phyloP scores from a whole-genome alignment of 2,888 invertebrate species.

The Folsomia candida region DNA sequence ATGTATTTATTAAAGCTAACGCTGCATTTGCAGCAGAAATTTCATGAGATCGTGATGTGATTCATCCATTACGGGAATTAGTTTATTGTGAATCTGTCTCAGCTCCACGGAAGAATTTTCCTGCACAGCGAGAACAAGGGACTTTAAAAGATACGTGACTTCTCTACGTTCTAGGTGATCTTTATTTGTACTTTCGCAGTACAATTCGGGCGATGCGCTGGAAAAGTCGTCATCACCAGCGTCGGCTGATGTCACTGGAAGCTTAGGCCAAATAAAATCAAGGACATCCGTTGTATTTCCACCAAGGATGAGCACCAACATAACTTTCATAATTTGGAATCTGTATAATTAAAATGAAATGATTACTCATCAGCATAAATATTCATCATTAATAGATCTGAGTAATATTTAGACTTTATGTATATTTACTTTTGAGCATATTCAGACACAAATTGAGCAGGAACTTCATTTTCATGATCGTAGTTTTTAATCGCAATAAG shows the following conservation, averaged over 20 bases:
- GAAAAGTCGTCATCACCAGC: background rate
- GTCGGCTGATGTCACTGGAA: background rate
- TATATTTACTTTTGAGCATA: too few species aligned
- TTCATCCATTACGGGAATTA: conserved; percentile 36
- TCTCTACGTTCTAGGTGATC: conserved; percentile 17
- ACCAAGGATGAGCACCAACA: conserved; percentile 44
- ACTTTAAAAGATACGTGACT: conserved; percentile 42
- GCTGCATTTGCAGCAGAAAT: conserved; percentile 41
- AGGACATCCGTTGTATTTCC: conserved; percentile 43
- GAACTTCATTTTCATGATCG: background rate
- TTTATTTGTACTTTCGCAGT: background rate
- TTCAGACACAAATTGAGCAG: background rate
- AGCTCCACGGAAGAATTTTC: conserved; percentile 42
- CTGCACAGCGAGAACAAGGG: conserved; percentile 45
- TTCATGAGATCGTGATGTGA: conserved; percentile 41
- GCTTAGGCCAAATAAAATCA: conserved; percentile 44
- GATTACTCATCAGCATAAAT: too few species aligned
- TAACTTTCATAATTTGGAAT: conserved; percentile 43
- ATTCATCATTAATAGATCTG: too few species aligned
- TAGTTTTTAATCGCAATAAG: conserved; percentile 29
- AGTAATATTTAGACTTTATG: too few species aligned
- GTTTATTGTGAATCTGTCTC: conserved; percentile 31
- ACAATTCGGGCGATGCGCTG: background rate
- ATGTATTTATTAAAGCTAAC: conserved; percentile 3
- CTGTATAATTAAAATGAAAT: too few species aligned